A percentile compares a stretch with the other conserved stretches of the same genome.
Evolutionary conservation across 2,888 invertebrate species (phyloP).

Genomic region (Agapetus fuscipes): DNA sequence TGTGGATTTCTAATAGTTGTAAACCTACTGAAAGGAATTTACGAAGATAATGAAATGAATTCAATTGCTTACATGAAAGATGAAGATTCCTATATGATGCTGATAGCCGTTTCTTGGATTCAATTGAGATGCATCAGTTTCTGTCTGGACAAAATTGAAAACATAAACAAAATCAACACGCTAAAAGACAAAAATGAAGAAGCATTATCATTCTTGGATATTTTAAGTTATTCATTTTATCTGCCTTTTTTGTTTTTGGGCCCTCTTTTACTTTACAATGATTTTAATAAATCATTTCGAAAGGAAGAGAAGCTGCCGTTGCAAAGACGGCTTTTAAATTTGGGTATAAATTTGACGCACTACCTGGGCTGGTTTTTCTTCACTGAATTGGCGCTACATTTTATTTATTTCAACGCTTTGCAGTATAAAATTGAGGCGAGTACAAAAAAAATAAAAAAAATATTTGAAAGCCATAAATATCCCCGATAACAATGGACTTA

Average conservation of each 20-base stretch:
- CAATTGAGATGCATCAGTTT: constrained; percentile 69
- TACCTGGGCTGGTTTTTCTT: constrained; percentile 59
- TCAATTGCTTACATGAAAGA: constrained; percentile 36
- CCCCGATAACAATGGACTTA: no score
- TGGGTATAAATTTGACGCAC: constrained; percentile 42
- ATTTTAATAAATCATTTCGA: constrained; percentile 47
- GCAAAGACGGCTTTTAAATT: constrained; percentile 31
- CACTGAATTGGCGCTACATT: constrained; percentile 66
- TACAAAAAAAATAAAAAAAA: no score
- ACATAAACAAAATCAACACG: neutral
- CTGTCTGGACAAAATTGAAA: constrained; percentile 47
- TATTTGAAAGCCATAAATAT: no score
- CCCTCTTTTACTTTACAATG: constrained; percentile 69
- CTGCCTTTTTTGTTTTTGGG: constrained; percentile 76
- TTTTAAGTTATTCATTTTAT: constrained; percentile 70
- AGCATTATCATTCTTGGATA: constrained; percentile 32
- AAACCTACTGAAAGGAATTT: constrained; percentile 40
- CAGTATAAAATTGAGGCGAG: constrained; percentile 54
- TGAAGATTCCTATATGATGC: constrained; percentile 45
- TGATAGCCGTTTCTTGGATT: constrained; percentile 57
- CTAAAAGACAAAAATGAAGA: neutral
- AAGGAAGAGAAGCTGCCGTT: constrained; percentile 25
- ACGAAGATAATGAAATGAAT: constrained; percentile 37
- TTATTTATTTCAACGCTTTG: constrained; percentile 71
- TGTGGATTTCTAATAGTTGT: constrained; percentile 36